Base-by-base conservation (phyloP, 2,888 invertebrate species). In the Uropetala carovei region DNA sequence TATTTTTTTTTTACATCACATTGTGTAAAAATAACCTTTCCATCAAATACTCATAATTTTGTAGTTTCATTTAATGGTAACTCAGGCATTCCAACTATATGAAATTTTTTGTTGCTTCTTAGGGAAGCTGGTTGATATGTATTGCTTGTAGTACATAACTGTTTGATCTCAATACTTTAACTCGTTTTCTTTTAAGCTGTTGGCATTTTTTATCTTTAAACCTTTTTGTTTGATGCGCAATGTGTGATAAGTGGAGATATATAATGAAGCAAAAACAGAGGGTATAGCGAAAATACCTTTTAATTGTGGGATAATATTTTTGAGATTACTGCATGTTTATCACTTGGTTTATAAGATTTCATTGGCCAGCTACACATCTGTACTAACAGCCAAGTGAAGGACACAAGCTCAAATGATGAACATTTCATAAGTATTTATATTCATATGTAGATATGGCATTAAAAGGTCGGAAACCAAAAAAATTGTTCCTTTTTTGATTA, bases 361-460 rank as follows among this genome's bases (percentile, higher is more conserved):
- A 75, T 75, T 75, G 75, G 75, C 75, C 75, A 75, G 27, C 75
- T 75, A 75, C 75, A 43, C 89, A 64, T 64, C 64, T 68, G 30
- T 64, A 60, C 89, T 89, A 89, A 43, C 89, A 68, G 89, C 89
- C 89, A 89, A 89, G 43, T 89, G 89, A 89, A 89, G 89, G 43
- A 89, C 89, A 89, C 56, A 89, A 89, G 89, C 89, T 89, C 89
- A 89, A 89, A 89, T 89, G 89, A 89, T 89, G 89, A 89, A 89
- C 89, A 64, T 89, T 89, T 89, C 89, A 89, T 89, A 89, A 64
- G 89, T 89, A 89, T 89, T 89, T 89, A 89, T 89, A 89, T 68
- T 89, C 89, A 89, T 89, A 64, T 89, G 89, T 89, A 89, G 89
- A 89, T 89, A 89, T 89, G 89, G 89, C 89, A 89, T 89, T 89